Percentiles rank a stretch among this genome's conserved stretches.
Conservation (phyloP, 2,113 vertebrate genomes). For the Romanogobio albipinnatus region DNA sequence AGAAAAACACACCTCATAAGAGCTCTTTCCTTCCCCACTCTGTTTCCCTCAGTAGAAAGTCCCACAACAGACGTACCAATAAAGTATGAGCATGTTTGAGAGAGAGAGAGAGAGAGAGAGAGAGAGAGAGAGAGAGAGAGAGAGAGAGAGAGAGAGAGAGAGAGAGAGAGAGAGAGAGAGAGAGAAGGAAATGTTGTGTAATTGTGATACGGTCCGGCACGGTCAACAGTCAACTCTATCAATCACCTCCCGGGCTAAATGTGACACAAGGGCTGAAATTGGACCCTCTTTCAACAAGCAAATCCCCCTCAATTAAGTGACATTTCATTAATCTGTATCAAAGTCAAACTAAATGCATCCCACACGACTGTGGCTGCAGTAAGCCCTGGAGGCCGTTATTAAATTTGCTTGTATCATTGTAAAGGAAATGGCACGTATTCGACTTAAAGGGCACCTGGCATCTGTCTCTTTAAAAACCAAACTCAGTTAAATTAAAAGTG, state of each 20-base stretch:
- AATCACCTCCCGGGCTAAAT: slow-evolving; percentile 57
- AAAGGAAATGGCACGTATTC: slow-evolving; percentile 59
- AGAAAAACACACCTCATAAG: slow-evolving; percentile 22
- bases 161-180: background rate
- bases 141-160: background rate
- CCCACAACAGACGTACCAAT: slow-evolving; percentile 25
- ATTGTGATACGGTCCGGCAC: slow-evolving; percentile 19
- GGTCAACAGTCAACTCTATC: slow-evolving; percentile 52
- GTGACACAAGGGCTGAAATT: slow-evolving; percentile 57
- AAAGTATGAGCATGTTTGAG: slow-evolving; percentile 2
- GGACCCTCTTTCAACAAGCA: slow-evolving; percentile 56
- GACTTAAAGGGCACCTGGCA: slow-evolving; percentile 60
- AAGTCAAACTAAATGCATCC: slow-evolving; percentile 60
- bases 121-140: background rate
- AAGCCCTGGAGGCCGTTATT: slow-evolving; percentile 59
- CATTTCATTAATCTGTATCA: slow-evolving; percentile 65
- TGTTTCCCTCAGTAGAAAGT: slow-evolving; percentile 31
- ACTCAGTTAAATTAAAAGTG: slow-evolving; percentile 63
- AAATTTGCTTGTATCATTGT: slow-evolving; percentile 63
- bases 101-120: background rate
- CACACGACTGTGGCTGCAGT: slow-evolving; percentile 50
- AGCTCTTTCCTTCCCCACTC: slow-evolving; percentile 3
- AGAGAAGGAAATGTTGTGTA: slow-evolving; percentile 19
- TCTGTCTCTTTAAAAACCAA: slow-evolving; percentile 61
- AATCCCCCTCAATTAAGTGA: slow-evolving; percentile 62